Conservation (phyloP, 2,888 invertebrate species). For the Chrysolina americana region DNA sequence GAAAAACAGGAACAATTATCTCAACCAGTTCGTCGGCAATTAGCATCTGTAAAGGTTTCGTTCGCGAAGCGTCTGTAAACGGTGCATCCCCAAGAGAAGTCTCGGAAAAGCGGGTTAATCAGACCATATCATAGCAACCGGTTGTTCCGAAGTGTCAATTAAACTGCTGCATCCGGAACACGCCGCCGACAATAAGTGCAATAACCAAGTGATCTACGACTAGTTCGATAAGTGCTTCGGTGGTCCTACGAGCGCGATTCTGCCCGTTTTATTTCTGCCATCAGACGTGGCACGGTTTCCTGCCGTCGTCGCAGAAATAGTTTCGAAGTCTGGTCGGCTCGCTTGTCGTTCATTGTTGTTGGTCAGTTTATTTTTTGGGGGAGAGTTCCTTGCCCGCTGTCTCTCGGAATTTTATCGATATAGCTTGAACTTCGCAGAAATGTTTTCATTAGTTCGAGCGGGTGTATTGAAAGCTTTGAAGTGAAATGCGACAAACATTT, state of each 20-base stretch:
- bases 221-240: conserved; percentile 1
- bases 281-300: conserved; percentile 1
- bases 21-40: too few relatives aligned
- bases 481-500: too few relatives aligned
- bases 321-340: neutral
- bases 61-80: neutral
- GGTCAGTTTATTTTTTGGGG: conserved; percentile 1
- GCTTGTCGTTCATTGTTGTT: neutral
- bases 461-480: too few relatives aligned
- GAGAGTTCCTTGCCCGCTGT: neutral
- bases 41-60: too few relatives aligned
- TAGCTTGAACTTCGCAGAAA: too few relatives aligned
- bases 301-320: neutral
- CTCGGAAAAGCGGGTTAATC: neutral
- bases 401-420: too few relatives aligned
- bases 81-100: neutral
- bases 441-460: too few relatives aligned
- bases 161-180: conserved; percentile 1
- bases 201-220: neutral
- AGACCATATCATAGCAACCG: conserved; percentile 3
- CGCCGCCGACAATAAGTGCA: neutral
- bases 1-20: too few relatives aligned
- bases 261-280: neutral
- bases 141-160: neutral
- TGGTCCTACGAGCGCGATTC: neutral